Evolutionary conservation across 2,888 invertebrate species (phyloP), one percentile per base, ranked within the genome.

Genomic region (Scotopteryx bipunctaria): DNA sequence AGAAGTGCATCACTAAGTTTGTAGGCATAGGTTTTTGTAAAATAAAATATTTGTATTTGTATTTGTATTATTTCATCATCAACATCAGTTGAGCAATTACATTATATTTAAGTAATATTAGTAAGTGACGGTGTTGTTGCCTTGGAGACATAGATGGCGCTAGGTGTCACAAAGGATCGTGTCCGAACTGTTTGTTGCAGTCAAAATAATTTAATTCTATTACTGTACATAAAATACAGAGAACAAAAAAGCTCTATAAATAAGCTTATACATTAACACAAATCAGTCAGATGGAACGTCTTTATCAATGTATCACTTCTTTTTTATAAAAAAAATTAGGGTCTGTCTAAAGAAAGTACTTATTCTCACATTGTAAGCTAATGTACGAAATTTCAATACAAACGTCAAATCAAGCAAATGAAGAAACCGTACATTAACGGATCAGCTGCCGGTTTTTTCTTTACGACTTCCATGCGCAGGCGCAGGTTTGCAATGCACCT

Each of bases 401-500:
- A 78, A 77, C 73, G 78, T 81, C 69, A 76, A 76, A 80, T 78
- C 76, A 76, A 71, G 66, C 67, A 75, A 53, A 59, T 71, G 67
- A 63, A 53, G 43, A 60, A 69, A 64, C 51, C 49, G 46, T 62
- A 52, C 51, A 60, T 63, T 63, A 60, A 53, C 19, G 53, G 43
- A 57, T 60, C 60, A 87, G 87, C 81, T 87, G 88, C 77, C 61
- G 41, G 37, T 52, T 52, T 52, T 51, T 52, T 36, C 56, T 90
- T 90, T 64, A 64, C 59, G 61, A 64, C 59, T 58, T 55, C 58
- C 83, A 70, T 47, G 48, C 54, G 48, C 55, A 58, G 64, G 65
- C 71, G 81, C 82, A 81, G 80, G 81, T 82, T 85, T 83, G 71
- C 73, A 67, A 57, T 70, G 77, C 86, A 87, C 86, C 87, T 88